Percentiles rank a stretch among this genome's conserved stretches.
Conservation (phyloP, 1,140 invertebrate genomes). For the Dysdera silvatica region DNA sequence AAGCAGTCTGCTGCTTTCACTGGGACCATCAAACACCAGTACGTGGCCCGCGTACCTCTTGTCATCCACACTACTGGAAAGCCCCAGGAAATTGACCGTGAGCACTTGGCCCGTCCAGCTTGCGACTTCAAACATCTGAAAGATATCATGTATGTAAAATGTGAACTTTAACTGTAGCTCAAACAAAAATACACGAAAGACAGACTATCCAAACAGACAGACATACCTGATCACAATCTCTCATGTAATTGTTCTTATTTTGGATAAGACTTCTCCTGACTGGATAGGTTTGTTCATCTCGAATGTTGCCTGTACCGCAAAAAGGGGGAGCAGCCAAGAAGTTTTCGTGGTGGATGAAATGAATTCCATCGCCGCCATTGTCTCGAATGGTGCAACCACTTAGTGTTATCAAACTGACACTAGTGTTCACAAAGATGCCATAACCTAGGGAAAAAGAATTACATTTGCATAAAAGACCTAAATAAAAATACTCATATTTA, state of each 20-base stretch:
- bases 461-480: constrained; percentile 10
- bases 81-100: constrained; percentile 71
- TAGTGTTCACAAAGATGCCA: constrained; percentile 80
- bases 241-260: not conserved
- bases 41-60: constrained; percentile 62
- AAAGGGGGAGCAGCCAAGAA: constrained; percentile 28
- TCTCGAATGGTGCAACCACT: constrained; percentile 57
- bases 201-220: not conserved
- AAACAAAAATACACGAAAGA: not conserved
- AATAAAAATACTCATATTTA: constrained; percentile 4
- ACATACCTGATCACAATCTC: constrained; percentile 23
- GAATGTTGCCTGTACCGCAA: constrained; percentile 30
- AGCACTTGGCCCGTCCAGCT: constrained; percentile 60
- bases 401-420: constrained; percentile 58
- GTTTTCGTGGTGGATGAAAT: constrained; percentile 67
- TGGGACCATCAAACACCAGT: constrained; percentile 65
- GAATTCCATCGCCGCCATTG: constrained; percentile 77
- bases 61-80: constrained; percentile 53
- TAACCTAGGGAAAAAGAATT: constrained; percentile 53
- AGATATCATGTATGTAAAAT: not conserved
- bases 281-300: constrained; percentile 33
- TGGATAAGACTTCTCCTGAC: constrained; percentile 31
- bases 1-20: constrained; percentile 21
- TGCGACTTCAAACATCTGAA: constrained; percentile 45
- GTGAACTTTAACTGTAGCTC: not conserved